Base-by-base conservation (phyloP, 2,113 vertebrate genomes). In the Accipiter virgatus region DNA sequence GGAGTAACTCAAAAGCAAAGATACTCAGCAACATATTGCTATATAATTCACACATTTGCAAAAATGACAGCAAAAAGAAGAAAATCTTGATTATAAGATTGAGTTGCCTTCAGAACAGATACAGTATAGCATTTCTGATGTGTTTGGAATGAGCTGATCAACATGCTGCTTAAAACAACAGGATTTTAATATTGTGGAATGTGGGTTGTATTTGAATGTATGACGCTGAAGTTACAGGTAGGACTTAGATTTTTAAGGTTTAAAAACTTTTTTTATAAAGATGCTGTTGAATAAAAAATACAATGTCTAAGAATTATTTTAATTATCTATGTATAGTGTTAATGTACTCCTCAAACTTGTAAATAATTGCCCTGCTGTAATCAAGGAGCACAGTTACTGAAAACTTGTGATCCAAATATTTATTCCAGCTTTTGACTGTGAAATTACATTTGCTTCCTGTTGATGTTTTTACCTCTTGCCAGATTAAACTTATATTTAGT, bases 381-480 rank as follows among this genome's bases (percentile, higher is more conserved):
- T 59, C 23, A 66, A 50, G 55, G 59, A 81, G 17, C n/a, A 43
- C 27, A 32, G 31, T 78, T 86, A 50, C 48, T 83, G 45, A 92
- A 80, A 90, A 83, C 10, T 79, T 58, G 34, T 59, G 20, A 67
- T 71, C 36, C 47, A 95, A 84, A 87, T 91, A 84, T 78, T 93
- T 95, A 80, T 67, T 95, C 10, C 38, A 70, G 19, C 68, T 95
- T 84, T 74, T 93, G 68, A 81, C 43, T 78, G 29, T 83, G 82
- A 71, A 83, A 62, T 74, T 82, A 20, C 26, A 62, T 74, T 90
- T 83, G 23, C 73, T 92, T 93, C 82, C 90, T 83, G 50, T 81
- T 50, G 71, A 81, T 83, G 85, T 50, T 80, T 96, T 90, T 72
- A 66, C 93, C 29, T 53, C 50, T 68, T 86, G 74, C 62, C 79